phyloP scores from a whole-genome alignment of 2,888 invertebrate species.

The Boloria selene region DNA sequence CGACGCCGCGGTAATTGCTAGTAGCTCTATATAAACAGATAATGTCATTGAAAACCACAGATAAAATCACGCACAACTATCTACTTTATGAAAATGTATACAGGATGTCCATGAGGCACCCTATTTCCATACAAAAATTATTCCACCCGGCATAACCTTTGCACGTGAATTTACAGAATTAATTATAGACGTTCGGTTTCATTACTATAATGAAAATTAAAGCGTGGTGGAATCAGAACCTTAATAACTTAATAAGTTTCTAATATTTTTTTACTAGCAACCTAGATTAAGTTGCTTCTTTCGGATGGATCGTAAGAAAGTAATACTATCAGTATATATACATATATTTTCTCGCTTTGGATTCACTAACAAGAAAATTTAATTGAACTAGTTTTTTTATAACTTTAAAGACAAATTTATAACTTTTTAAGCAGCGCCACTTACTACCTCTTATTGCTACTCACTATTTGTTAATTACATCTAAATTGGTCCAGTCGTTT shows the following conservation, averaged over 20 bases:
- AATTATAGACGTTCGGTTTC: slow-evolving; percentile 16
- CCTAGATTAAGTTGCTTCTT: not conserved
- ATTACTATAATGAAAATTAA: slow-evolving; percentile 1
- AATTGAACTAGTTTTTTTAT: no score
- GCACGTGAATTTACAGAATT: slow-evolving; percentile 32
- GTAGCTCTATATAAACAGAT: not conserved
- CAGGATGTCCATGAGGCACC: slow-evolving; percentile 20
- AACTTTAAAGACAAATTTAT: no score
- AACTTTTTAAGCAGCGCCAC: no score
- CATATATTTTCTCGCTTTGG: no score
- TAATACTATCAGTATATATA: no score
- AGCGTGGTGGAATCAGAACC: not conserved
- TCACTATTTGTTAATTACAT: no score
- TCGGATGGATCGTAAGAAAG: no score
- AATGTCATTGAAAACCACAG: not conserved
- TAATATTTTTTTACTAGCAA: not conserved
- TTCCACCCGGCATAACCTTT: slow-evolving; percentile 30
- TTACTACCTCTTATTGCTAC: no score
- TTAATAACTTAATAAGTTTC: not conserved
- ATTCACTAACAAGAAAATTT: no score
- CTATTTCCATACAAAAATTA: slow-evolving; percentile 35
- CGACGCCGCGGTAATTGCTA: no score
- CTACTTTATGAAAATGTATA: slow-evolving; percentile 15
- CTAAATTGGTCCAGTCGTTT: no score
- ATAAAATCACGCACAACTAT: slow-evolving; percentile 18